Evolutionary conservation across 2,888 invertebrate species (phyloP), one percentile per base, ranked within the genome.

Genomic region (Hypolimnas misippus): DNA sequence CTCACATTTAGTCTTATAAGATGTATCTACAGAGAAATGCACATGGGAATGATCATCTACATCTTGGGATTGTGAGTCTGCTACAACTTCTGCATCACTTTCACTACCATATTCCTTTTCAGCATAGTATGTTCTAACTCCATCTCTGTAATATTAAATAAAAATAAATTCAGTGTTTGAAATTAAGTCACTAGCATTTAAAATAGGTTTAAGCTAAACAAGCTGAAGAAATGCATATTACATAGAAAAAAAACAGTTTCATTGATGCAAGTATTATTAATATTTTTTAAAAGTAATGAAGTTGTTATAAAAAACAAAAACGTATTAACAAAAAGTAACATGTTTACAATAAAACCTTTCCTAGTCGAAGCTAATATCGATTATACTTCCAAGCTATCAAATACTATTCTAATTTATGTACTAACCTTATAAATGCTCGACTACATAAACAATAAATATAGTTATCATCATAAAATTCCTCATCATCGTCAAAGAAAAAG

Each of bases 391-490:
- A n/a, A 46, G 16, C n/a, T 46, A n/a, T 21, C 33, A 33, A 46
- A 46, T 46, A 25, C 10, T 46, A 25, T 1, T 21, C 25, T n/a
- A 38, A 12, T 42, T 35, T 14, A 1, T 17, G 31, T 46, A 60
- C 57, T 55, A 17, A 95, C 95, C 94, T 93, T 76, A 95, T 92
- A 76, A 94, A 94, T 67, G 94, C 94, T 84, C 96, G 92, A 82
- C 94, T 95, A 83, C 95, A 95, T 67, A 95, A 91, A 83, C 95
- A 95, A 77, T 94, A 94, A 72, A 94, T 89, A 75, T 93, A 93
- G 75, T 93, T 93, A 62, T 88, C 83, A 65, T 87, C 81, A 60
- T 74, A 72, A 19, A 80, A 76, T 21, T 83, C 81, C 62, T 82
- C 79, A 69, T 82, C 80, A 63, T 92, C 87, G 56, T 88, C 86